Evolutionary conservation across 2,797 vertebrate genomes (phyloP), one percentile per base, ranked within the genome.

Genomic region (Helostoma temminkii): DNA sequence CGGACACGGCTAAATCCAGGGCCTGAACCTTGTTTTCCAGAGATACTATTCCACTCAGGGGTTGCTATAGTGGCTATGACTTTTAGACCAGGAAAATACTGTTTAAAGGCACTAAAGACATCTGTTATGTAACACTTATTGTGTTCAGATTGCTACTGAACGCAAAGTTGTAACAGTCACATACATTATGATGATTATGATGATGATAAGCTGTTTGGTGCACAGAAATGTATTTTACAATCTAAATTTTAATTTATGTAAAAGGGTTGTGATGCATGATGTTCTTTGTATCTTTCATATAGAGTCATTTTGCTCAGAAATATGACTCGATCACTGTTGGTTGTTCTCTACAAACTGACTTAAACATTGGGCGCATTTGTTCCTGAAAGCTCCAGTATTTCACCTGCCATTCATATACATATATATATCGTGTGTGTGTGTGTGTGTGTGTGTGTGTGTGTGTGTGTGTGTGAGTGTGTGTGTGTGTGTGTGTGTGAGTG

Each of bases 1-100:
- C 34, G 48, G 81, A 74, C 57, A 19, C 43, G 66, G 52, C 79
- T 78, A 75, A 79, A 88, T 85, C 50, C 71, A 71, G 71, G 65
- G 43, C 81, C 75, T 66, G 30, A 83, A 74, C 75, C 69, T 82
- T 74, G 49, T 77, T 83, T 84, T 76, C 61, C 57, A 78, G 18
- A 62, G 32, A 70, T 59, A 57, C 45, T 56, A 30, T 74, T 76
- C 73, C 48, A 66, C 24, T 49, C 25, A 56, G 24, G 25, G 37
- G 45, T 59, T 63, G 39, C 28, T 11, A 49, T 26, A 15, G 15
- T 57, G 58, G 48, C 56, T 59, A 6, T 37, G n/a, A 30, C 30
- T 28, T 68, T 32, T 19, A 22, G 25, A 67, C 6, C 2, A 6
- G 45, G 39, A 22, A 59, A 58, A 54, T 63, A 12, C 32, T 61